These are phyloP conservation scores for Plebejus melissa DNA, from an alignment of 2,888 invertebrate genomes.

Conservation along the genomic window DNA sequence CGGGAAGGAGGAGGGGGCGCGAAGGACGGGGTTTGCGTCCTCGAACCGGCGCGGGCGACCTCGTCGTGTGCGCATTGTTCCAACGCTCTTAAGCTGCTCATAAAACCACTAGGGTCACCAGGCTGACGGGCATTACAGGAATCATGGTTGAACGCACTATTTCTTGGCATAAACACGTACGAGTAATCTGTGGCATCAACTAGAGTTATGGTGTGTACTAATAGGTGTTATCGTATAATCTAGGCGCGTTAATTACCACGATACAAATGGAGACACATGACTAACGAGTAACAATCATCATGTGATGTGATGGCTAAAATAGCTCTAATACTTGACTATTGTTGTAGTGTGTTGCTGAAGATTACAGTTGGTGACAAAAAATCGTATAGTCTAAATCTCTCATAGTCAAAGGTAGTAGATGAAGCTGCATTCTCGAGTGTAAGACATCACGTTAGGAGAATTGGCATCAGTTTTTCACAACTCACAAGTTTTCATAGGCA, in stretches of 20 bases:
- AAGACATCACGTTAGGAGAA: background rate
- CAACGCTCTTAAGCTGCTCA: conserved; percentile 38
- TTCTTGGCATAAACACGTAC: background rate
- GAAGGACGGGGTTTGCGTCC: conserved; percentile 64
- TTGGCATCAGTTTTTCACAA: background rate
- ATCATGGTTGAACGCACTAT: background rate
- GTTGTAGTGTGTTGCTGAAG: background rate
- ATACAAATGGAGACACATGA: conserved; percentile 2
- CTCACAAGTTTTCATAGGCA: background rate
- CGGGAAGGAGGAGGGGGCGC: conserved; percentile 36
- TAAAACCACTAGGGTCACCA: conserved; percentile 38
- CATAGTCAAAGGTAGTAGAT: background rate
- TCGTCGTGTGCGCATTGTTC: conserved; percentile 68
- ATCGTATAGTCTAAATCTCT: background rate
- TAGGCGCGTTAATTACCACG: conserved; percentile 15
- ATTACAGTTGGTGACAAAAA: background rate
- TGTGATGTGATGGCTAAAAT: conserved; percentile 11
- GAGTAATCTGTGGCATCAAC: background rate
- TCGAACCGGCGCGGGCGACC: conserved; percentile 64
- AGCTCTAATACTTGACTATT: background rate
- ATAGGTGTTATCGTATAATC: conserved; percentile 8
- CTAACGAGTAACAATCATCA: conserved; percentile 6
- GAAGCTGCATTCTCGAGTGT: background rate
- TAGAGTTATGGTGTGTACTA: background rate
- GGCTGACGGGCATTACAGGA: background rate